Percentiles rank a stretch among this genome's conserved stretches.
phyloP scores from a whole-genome alignment of 2,888 invertebrate genomes.

The Ferrisia virgata region DNA sequence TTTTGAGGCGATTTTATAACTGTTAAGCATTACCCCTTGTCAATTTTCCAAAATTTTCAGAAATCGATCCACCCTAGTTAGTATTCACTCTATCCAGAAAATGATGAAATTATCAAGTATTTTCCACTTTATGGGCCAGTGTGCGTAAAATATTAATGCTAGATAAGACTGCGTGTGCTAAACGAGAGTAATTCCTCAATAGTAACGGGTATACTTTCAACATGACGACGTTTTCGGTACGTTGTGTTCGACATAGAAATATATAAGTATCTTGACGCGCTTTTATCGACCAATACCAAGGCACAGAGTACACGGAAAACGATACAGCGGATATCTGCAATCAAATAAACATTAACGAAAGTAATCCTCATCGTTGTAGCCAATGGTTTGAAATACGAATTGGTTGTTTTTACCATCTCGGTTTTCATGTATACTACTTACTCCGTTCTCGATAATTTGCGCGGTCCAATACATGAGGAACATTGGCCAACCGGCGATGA shows the following conservation, averaged over 20 bases:
- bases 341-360: neutral
- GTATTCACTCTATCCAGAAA: too few relatives aligned
- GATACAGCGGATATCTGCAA: neutral
- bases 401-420: too few relatives aligned
- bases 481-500: neutral
- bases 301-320: neutral
- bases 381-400: too few relatives aligned
- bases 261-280: neutral
- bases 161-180: neutral
- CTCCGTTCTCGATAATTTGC: neutral
- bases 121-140: neutral
- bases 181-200: neutral
- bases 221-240: neutral
- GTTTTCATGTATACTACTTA: too few relatives aligned
- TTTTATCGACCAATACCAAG: neutral
- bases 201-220: neutral
- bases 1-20: too few relatives aligned
- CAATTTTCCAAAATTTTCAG: too few relatives aligned
- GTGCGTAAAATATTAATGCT: neutral
- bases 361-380: too few relatives aligned
- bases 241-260: neutral
- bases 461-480: neutral
- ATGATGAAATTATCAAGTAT: too few relatives aligned
- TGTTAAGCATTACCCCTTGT: too few relatives aligned
- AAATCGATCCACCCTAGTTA: too few relatives aligned